Base-by-base conservation (phyloP, 2,888 invertebrate genomes). In the Pyrgus malvae region DNA sequence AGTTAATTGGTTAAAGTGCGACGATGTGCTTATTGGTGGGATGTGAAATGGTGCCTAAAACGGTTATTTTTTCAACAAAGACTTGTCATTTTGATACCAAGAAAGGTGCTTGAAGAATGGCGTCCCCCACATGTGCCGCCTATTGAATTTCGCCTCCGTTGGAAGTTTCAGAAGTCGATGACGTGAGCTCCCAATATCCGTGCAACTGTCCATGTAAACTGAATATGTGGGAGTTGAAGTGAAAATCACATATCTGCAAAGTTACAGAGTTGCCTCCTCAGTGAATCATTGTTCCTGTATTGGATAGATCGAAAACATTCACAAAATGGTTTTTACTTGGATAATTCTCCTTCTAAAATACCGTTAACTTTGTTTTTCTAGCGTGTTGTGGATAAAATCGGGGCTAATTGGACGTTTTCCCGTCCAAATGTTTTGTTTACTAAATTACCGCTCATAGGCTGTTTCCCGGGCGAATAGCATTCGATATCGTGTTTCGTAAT, bases 111-210 rank as follows among this genome's bases (percentile, higher is more conserved):
- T 91, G 91, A 91, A 91, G 93, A 93, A 93, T 93, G 93, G 93
- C 93, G 93, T 93, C 93, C 91, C 90, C 93, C 93, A 93, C 93
- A 93, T 93, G 93, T 92, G 91, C 89, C 85, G 90, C 81, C 76
- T 79, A 78, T 80, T 78, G 76, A 77, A 80, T 85, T 83, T 84
- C 82, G 74, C 72, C 74, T 80, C 70, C 55, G 57, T 67, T 62
- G 77, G 72, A 72, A 68, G 76, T 79, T 74, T 72, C 72, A 72
- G 74, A 77, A 77, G 76, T 70, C 74, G 80, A 79, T 87, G 82
- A 83, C 83, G 84, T 83, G 80, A 82, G 68, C 78, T 73, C 68
- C 70, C 66, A 62, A 67, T 74, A 70, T 70, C 66, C 69, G 70
- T 78, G 74, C 67, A 76, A 80, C 75, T 73, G 66, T 72, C 69